Evolutionary conservation across 1,140 invertebrate genomes (phyloP).

Genomic region (Aphidius ervi): DNA sequence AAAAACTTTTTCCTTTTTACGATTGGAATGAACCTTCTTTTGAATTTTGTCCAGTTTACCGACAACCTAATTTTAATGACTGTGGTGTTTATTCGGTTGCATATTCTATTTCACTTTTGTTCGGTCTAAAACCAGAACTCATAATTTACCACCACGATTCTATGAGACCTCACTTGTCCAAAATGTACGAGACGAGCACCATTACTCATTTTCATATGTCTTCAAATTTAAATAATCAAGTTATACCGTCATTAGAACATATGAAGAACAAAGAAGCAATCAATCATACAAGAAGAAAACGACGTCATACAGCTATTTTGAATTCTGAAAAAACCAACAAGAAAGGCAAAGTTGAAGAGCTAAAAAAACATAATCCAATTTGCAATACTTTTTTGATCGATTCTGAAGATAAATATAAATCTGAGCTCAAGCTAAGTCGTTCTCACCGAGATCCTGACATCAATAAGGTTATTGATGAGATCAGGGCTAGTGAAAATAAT

Average conservation of each 20-base stretch:
- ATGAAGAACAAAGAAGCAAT: too few relatives aligned
- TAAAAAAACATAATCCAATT: too few relatives aligned
- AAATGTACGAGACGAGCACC: not conserved
- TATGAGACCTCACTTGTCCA: slow-evolving; percentile 7
- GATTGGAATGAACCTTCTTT: not conserved
- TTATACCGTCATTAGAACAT: not conserved
- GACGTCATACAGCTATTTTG: too few relatives aligned
- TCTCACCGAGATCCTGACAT: too few relatives aligned
- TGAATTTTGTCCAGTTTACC: not conserved
- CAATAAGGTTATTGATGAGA: too few relatives aligned
- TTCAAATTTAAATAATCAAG: not conserved
- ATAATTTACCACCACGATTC: not conserved
- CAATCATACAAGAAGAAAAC: too few relatives aligned
- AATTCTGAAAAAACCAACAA: too few relatives aligned
- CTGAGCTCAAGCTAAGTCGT: too few relatives aligned
- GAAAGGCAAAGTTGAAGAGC: too few relatives aligned
- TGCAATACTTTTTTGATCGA: too few relatives aligned
- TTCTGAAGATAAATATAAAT: too few relatives aligned
- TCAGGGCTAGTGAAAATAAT: too few relatives aligned
- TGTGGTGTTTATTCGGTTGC: slow-evolving; percentile 9
- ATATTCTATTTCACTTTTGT: not conserved
- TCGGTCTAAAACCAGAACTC: not conserved
- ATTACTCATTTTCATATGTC: slow-evolving; percentile 11
- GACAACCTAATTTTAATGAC: slow-evolving; percentile 5
- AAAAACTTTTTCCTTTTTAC: slow-evolving; percentile 5